Evolutionary conservation across 2,888 invertebrate species (phyloP), one percentile per base, ranked within the genome.

Genomic region (Eilema depressum): DNA sequence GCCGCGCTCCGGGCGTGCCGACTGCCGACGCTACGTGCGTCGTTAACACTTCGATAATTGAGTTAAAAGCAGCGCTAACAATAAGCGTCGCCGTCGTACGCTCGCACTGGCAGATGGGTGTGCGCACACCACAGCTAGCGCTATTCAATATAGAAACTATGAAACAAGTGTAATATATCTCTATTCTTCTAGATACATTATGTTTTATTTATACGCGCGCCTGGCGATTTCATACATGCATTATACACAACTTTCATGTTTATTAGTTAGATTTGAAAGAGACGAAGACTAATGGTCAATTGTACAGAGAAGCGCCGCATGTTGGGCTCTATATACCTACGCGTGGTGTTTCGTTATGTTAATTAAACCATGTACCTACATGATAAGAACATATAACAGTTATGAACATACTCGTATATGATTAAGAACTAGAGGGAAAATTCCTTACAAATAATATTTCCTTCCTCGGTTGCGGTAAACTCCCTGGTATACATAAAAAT

Each of bases 1-100:
- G 47, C 23, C 25, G 25, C 41, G 60, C 4, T 47, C 28, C 59
- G 28, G 28, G 25, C 23, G 17, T 23, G 3, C 1, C 60, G 30
- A 17, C 53, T 56, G 60, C 8, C 20, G 60, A 14, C 3, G 25
- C 25, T 5, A 53, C 30, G 61, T n/a, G 30, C 30, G 30, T 30
- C 61, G 30, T 69, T 71, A 76, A 61, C 63, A 73, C 62, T 60
- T 56, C 70, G 70, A 73, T 76, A 80, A 80, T 79, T 80, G 74
- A 70, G 66, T 71, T 71, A 73, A 59, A 62, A 61, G 26, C 63
- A 62, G 28, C 17, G 23, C 56, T 12, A 23, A 59, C 30, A n/a
- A 10, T 8, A 53, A 47, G 7, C 20, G 20, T 47, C 20, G 47
- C 17, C 20, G 20, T 47, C 20, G 47, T 41, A 41, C 17, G 4